These are phyloP conservation scores for Dasyurus viverrinus DNA, from an alignment of 2,113 vertebrate species.

Conservation along the genomic window DNA sequence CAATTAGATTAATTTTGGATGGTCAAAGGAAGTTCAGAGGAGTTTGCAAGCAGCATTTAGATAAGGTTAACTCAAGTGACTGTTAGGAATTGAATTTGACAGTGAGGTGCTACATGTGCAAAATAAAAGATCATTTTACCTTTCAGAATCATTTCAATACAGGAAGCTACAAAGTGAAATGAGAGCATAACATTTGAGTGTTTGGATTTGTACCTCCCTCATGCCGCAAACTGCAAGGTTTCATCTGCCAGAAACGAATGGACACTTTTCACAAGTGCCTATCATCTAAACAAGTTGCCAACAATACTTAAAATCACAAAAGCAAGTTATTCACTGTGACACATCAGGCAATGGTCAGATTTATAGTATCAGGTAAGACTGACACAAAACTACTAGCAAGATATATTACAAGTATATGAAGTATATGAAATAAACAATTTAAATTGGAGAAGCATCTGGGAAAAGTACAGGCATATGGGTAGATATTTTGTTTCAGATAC, in stretches of 20 bases:
- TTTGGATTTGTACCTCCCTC: constrained; percentile 35
- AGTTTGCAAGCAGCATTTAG: background rate
- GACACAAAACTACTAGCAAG: constrained; percentile 61
- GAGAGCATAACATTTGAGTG: constrained; percentile 25
- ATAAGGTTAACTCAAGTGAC: background rate
- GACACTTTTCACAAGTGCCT: background rate
- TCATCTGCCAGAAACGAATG: constrained; percentile 24
- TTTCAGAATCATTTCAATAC: constrained; percentile 22
- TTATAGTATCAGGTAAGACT: constrained; percentile 59
- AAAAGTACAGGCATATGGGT: constrained; percentile 66
- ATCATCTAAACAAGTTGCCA: constrained; percentile 10
- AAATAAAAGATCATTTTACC: constrained; percentile 31
- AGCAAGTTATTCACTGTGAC: constrained; percentile 56
- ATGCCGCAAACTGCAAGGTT: constrained; percentile 23
- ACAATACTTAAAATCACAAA: constrained; percentile 45
- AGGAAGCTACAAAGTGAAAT: constrained; percentile 34
- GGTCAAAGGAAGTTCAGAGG: background rate
- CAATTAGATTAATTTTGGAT: background rate
- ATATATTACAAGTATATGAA: constrained; percentile 34
- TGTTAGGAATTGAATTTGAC: constrained; percentile 19
- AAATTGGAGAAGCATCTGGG: constrained; percentile 70
- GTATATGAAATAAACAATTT: constrained; percentile 59
- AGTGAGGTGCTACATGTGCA: constrained; percentile 31
- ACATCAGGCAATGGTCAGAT: constrained; percentile 67
- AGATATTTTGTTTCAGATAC: constrained; percentile 63